Evolutionary conservation across 2,888 invertebrate genomes (phyloP), one percentile per base, ranked within the genome.

Genomic region (Eupithecia subumbrata): DNA sequence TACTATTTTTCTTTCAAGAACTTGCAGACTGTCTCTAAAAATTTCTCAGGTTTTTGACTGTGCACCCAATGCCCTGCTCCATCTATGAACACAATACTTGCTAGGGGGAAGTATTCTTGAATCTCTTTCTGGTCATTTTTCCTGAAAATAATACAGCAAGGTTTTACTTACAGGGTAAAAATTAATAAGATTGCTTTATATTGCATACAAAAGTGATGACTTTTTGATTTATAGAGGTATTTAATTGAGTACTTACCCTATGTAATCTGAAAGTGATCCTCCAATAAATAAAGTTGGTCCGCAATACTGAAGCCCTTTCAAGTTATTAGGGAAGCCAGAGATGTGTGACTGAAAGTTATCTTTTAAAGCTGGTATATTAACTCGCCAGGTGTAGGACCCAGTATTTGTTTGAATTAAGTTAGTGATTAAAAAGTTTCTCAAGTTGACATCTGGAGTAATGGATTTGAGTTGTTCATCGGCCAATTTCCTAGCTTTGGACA

Each of bases 31-130:
- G 95, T 83, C 71, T 96, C 95, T 37, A 98, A 89, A 89, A 98
- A 98, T 80, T 97, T 96, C 11, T 95, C 91, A 1, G 99, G 98
- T 88, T 98, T 97, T 79, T 99, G 99, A 80, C 97, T 97, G 88
- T 99, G 99, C 0, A 99, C 96, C 97, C 98, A 98, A 90, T 99
- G 99, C 0, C 98, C 98, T 9, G 99, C 98, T 56, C 97, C 97
- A 71, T 96, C 95, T 72, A 98, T 96, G 82, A 96, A 97, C 69
- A 94, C 89, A 84, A 98, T 95, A 79, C 96, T 92, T 0, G 97
- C 97, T 11, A 95, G 90, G 0, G 98, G 97, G 86, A 98, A 98
- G 73, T 97, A 91, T 78, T 96, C 95, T 84, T 95, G 94, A 74
- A 98, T 97, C 75, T 92, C 92, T 8, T 92, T 90, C 68, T 96